Percentiles rank a stretch among this genome's conserved stretches.
These are phyloP conservation scores for Nipponia nippon DNA, from an alignment of 2,113 vertebrate species.

Conservation along the genomic window DNA sequence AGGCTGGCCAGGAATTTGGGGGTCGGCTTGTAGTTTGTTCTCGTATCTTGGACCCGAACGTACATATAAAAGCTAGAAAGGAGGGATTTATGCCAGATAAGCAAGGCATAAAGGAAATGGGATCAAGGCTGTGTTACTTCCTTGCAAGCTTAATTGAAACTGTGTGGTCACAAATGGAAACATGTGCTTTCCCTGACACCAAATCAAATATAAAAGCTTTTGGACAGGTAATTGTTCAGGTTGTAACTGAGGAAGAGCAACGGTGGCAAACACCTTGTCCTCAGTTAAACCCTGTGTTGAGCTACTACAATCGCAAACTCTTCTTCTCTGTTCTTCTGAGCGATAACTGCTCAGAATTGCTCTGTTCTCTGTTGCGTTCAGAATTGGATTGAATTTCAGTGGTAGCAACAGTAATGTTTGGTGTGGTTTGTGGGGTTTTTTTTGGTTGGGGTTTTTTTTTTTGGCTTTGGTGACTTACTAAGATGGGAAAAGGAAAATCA, in stretches of 20 bases:
- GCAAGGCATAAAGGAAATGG: not conserved
- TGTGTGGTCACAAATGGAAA: not conserved
- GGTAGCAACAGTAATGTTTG: not conserved
- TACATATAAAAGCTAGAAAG: not conserved
- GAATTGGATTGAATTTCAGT: not conserved
- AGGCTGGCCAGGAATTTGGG: not conserved
- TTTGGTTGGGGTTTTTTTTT: not conserved
- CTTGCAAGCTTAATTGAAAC: not conserved
- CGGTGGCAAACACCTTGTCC: not conserved
- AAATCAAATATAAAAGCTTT: not conserved
- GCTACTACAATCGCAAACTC: not conserved
- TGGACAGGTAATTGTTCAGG: not conserved
- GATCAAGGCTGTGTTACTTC: not conserved
- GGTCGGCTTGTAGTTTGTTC: not conserved
- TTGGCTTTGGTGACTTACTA: not conserved
- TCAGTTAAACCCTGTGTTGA: not conserved
- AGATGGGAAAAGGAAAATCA: not conserved
- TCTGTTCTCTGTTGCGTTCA: not conserved
- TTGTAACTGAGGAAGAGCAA: not conserved
- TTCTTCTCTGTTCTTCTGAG: not conserved
- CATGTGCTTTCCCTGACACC: not conserved
- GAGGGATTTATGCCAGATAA: not conserved
- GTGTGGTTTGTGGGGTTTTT: not conserved
- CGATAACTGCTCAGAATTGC: not conserved
- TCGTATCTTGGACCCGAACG: not conserved